Conservation (phyloP, 2,113 vertebrate species). For the Hyperopisus bebe region DNA sequence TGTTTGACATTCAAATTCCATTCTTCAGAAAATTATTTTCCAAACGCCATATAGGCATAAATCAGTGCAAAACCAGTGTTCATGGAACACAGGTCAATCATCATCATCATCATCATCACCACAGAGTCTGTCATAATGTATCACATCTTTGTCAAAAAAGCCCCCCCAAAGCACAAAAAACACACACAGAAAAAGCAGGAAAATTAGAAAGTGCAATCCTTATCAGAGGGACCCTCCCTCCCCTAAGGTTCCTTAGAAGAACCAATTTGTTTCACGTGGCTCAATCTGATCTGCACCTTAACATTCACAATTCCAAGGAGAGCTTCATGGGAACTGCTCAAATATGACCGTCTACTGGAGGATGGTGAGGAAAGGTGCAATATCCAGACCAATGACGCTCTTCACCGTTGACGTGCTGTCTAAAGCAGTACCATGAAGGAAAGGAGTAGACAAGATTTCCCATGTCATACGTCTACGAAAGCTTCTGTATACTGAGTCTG, state of each 20-base stretch:
- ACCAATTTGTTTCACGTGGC: conserved; percentile 45
- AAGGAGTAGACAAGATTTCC: not conserved
- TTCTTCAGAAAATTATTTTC: conserved; percentile 45
- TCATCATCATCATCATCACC: conserved; percentile 25
- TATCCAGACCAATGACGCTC: not conserved
- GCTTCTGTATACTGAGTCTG: not conserved
- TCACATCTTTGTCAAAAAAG: conserved; percentile 28
- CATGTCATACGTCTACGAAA: not conserved
- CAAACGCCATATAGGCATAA: conserved; percentile 12
- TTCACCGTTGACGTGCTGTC: not conserved
- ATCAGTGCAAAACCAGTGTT: conserved; percentile 62
- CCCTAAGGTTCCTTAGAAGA: conserved; percentile 40
- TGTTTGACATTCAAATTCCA: conserved; percentile 48
- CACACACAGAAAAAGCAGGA: conserved; percentile 30
- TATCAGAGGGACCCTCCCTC: conserved; percentile 41
- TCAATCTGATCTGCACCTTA: conserved; percentile 61
- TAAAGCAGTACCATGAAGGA: not conserved
- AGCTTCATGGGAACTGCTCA: not conserved
- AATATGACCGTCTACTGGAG: not conserved
- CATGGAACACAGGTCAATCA: conserved; percentile 26
- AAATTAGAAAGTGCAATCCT: conserved; percentile 53
- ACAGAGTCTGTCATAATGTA: conserved; percentile 25
- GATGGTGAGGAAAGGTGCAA: not conserved
- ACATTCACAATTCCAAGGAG: conserved; percentile 21
- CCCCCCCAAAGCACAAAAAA: conserved; percentile 5